Conservation (phyloP, 2,797 vertebrate genomes). For the Oreortyx pictus region DNA sequence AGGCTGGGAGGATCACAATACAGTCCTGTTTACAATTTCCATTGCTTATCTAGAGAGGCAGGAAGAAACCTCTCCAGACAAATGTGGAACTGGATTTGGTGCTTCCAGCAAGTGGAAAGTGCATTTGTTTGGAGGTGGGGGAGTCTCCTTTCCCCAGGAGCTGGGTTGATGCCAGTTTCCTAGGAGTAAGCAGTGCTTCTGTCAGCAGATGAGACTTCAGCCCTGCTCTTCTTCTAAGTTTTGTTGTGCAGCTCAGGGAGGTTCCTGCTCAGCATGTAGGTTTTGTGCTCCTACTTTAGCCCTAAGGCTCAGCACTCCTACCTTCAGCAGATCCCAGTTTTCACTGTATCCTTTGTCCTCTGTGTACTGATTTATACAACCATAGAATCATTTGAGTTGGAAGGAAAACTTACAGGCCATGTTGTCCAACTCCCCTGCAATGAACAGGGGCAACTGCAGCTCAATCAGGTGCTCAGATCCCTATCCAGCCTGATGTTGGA, state of each 20-base stretch:
- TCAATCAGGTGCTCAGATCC: too few relatives aligned
- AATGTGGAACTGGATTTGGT: neutral
- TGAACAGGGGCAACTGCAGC: too few relatives aligned
- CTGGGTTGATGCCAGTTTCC: neutral
- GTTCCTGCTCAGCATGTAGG: neutral
- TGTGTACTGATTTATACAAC: neutral
- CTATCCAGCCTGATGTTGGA: too few relatives aligned
- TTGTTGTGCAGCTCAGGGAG: neutral
- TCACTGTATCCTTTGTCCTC: neutral
- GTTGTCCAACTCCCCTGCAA: too few relatives aligned
- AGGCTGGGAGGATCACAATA: neutral
- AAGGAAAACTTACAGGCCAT: too few relatives aligned
- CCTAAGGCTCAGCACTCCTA: neutral
- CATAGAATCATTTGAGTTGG: too few relatives aligned
- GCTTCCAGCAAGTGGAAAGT: neutral
- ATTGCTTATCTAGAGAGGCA: neutral
- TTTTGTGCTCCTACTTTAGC: neutral
- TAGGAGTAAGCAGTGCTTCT: neutral
- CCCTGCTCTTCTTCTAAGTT: neutral
- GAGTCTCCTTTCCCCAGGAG: fast-evolving
- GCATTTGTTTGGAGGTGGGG: neutral
- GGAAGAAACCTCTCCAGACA: neutral
- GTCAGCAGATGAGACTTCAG: neutral
- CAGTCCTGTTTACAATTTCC: neutral
- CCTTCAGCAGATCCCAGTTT: neutral